Base-by-base conservation (phyloP, 2,797 vertebrate genomes). In the Lutjanus campechanus region DNA sequence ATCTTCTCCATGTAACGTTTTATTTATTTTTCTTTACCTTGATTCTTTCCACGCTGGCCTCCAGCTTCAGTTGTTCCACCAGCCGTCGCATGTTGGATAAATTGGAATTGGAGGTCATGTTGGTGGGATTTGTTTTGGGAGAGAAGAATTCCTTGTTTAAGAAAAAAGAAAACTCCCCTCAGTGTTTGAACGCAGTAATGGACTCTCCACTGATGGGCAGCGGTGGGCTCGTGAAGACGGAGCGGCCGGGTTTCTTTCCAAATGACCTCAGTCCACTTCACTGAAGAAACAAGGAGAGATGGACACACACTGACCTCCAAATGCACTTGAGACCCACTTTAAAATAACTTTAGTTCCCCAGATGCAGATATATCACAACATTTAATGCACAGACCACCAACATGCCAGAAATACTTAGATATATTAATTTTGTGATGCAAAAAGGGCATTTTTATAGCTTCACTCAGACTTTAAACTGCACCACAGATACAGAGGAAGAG, bases 41-140 rank as follows among this genome's bases (percentile, higher is more conserved):
- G 80, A 98, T 97, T 87, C 97, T 92, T 85, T 98, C 97, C 91
- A 98, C 95, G 8, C 95, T 95, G 64, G 97, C 97, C 87, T 98
- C 97, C 49, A 98, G 93, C 90, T 95, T 96, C 81, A 98, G 96
- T 89, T 98, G 97, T 86, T 97, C 96, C 66, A 98, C 97, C 88
- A 96, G 89, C 41, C 96, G 95, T 79, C 96, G 93, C 97, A 98
- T 95, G 82, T 90, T 94, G 83, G 95, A 94, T 87, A 97, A 85
- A 85, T 91, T 97, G 36, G 96, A 95, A 92, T 96, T 96, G 36
- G 97, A 96, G 3, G 96, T 96, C 97, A 98, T 98, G 88, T 87
- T 91, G 59, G 12, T 67, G 50, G 44, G 68, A 83, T 66, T 51
- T 59, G 58, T 72, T 86, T 69, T 51, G 10, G n/a, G 41, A 69